A percentile compares a stretch with the other conserved stretches of the same genome.
Evolutionary conservation across 2,113 vertebrate genomes (phyloP).

Genomic region (Octodon degus): DNA sequence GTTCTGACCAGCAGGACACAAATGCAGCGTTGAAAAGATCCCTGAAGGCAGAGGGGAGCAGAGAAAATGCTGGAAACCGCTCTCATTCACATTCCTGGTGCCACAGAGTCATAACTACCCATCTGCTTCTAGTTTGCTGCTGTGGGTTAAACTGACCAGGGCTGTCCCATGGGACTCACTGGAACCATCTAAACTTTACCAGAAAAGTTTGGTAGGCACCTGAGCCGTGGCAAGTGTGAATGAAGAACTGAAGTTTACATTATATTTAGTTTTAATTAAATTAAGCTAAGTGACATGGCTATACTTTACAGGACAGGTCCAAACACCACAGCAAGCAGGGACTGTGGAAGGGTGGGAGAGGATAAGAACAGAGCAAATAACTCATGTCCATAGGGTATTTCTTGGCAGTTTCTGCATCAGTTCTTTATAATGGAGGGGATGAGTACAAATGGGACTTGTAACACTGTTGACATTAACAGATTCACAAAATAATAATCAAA

Average conservation of each 20-base stretch:
- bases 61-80: not conserved
- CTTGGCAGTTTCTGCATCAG: not conserved
- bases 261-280: conserved; percentile 19
- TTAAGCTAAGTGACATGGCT: not conserved
- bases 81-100: not conserved
- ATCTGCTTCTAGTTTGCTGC: not conserved
- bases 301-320: accelerated
- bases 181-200: not conserved
- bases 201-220: not conserved
- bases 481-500: not conserved
- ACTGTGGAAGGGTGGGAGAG: accelerated
- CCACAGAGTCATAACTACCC: not conserved
- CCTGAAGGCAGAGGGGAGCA: conserved; percentile 81
- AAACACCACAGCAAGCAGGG: not conserved
- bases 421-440: not conserved
- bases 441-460: conserved; percentile 2
- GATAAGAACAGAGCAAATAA: not conserved
- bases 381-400: not conserved
- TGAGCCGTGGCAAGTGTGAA: not conserved
- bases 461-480: not conserved
- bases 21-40: conserved; percentile 99
- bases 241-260: not conserved
- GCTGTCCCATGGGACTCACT: not conserved
- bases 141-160: not conserved
- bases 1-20: conserved; percentile 98